phyloP scores from a whole-genome alignment of 1,140 invertebrate genomes.

The Cecropterus lyciades region DNA sequence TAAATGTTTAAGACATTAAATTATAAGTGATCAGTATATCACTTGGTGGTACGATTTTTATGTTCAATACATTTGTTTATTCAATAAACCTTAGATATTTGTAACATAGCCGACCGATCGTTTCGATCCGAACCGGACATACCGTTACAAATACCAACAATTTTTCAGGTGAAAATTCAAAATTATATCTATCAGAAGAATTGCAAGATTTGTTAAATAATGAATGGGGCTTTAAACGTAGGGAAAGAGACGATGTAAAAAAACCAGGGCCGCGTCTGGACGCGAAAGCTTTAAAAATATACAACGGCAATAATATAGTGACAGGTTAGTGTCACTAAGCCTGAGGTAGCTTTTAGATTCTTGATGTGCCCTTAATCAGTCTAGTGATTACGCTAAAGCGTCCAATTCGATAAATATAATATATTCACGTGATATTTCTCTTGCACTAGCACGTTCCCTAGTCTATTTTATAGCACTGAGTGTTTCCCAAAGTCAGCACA shows the following conservation, averaged over 20 bases:
- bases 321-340: conserved; percentile 80
- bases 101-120: background rate
- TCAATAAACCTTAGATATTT: background rate
- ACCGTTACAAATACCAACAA: conserved; percentile 69
- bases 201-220: conserved; percentile 84
- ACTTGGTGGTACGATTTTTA: background rate
- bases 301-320: conserved; percentile 78
- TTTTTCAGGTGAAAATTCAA: conserved; percentile 83
- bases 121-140: conserved; percentile 41
- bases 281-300: conserved; percentile 77
- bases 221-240: conserved; percentile 91
- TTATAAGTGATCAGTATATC: background rate
- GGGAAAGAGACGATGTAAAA: conserved; percentile 96
- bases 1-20: background rate
- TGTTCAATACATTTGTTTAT: background rate
- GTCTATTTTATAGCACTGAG: conserved; percentile 65
- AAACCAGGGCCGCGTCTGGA: conserved; percentile 94
- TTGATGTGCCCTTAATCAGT: conserved; percentile 65
- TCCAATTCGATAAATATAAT: conserved; percentile 44
- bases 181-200: conserved; percentile 77
- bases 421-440: conserved; percentile 40
- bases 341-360: conserved; percentile 59
- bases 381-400: conserved; percentile 50
- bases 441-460: conserved; percentile 70
- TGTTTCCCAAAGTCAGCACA: conserved; percentile 70